A percentile compares a stretch with the other conserved stretches of the same genome.
phyloP scores from a whole-genome alignment of 2,888 invertebrate genomes.

The Stenurella melanura region DNA sequence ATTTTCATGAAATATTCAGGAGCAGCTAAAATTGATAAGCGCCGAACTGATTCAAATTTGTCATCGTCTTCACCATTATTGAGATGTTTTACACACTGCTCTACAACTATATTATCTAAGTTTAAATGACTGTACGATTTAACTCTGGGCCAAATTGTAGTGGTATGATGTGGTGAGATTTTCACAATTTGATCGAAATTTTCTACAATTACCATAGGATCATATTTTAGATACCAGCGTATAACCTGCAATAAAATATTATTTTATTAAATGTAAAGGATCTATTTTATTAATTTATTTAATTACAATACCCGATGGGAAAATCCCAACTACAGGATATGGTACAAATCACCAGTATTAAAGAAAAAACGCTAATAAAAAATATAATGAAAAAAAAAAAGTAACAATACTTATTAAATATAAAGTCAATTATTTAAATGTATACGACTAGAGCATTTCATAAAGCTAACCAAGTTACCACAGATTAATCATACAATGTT shows the following conservation, averaged over 20 bases:
- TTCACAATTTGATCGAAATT: not conserved
- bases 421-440: no score
- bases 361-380: no score
- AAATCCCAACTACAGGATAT: no score
- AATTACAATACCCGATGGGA: no score
- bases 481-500: no score
- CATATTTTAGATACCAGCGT: conserved; percentile 21
- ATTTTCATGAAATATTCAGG: conserved; percentile 14
- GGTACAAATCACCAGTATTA: no score
- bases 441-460: no score
- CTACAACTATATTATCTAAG: not conserved
- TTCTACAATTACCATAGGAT: conserved; percentile 23
- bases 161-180: not conserved
- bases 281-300: no score
- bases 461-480: no score
- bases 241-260: conserved; percentile 14
- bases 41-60: not conserved
- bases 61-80: not conserved
- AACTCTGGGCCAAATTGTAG: not conserved
- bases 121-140: conserved; percentile 20
- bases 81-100: not conserved
- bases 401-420: no score
- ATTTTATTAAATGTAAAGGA: no score
- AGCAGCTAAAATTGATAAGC: not conserved
- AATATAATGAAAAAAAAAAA: no score